Evolutionary conservation across 2,797 vertebrate species (phyloP).

Genomic region (Tiaroga cobitis): DNA sequence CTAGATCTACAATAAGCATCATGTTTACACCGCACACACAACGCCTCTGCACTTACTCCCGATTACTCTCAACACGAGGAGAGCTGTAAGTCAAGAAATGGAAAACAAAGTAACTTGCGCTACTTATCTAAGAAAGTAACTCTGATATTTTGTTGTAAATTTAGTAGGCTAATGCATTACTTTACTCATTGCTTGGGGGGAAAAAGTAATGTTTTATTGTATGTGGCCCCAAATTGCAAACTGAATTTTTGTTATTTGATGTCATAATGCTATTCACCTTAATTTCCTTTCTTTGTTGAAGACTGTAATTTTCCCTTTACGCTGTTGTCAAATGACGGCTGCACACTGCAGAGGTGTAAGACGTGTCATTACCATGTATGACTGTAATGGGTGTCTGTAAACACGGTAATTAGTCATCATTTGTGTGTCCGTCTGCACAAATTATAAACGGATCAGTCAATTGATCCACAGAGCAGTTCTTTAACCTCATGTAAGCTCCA

Average conservation of each 20-base stretch:
- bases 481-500: not conserved
- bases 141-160: too few species aligned
- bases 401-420: constrained; percentile 24
- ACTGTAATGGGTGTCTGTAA: constrained; percentile 17
- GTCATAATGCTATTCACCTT: not conserved
- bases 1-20: too few species aligned
- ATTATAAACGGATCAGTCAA: constrained; percentile 29
- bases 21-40: too few species aligned
- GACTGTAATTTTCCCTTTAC: not conserved
- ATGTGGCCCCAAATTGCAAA: not conserved
- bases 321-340: not conserved
- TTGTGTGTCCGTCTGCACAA: not conserved
- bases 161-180: too few species aligned
- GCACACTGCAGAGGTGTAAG: not conserved
- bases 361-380: not conserved
- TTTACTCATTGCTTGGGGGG: too few species aligned
- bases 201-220: too few species aligned
- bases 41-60: too few species aligned
- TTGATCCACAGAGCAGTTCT: not conserved
- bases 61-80: too few species aligned
- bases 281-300: not conserved
- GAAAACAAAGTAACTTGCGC: too few species aligned
- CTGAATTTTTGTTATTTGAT: not conserved
- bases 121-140: too few species aligned
- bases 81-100: too few species aligned